These are phyloP conservation scores for Formica selysi DNA, from an alignment of 1,140 invertebrate genomes.

Conservation along the genomic window DNA sequence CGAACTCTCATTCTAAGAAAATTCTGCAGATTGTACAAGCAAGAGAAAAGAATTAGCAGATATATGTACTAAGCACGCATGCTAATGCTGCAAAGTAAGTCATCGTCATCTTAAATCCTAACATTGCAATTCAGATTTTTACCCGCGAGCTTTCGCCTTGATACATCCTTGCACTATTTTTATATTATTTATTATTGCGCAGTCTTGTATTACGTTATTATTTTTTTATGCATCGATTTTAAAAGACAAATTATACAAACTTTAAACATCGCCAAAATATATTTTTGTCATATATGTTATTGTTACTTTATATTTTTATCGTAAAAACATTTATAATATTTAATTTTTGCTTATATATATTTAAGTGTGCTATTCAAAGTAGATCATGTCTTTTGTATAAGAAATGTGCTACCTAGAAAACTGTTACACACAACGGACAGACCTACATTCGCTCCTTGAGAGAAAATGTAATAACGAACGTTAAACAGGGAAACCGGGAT, in stretches of 20 bases:
- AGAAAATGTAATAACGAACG: slow-evolving; percentile 60
- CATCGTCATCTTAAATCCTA: background rate
- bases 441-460: background rate
- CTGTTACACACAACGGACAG: background rate
- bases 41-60: background rate
- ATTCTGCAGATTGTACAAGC: background rate
- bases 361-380: background rate
- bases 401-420: background rate
- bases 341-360: no score
- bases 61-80: background rate
- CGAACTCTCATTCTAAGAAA: background rate
- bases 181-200: background rate
- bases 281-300: background rate
- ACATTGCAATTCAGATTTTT: background rate
- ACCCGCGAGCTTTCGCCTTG: background rate
- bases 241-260: no score
- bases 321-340: background rate
- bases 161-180: slow-evolving; percentile 1
- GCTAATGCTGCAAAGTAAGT: background rate
- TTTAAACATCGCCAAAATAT: no score
- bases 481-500: slow-evolving; percentile 62
- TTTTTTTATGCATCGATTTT: background rate
- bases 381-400: background rate
- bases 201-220: background rate
- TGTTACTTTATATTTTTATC: background rate